phyloP scores from a whole-genome alignment of 2,113 vertebrate genomes.

The Azemiops feae region DNA sequence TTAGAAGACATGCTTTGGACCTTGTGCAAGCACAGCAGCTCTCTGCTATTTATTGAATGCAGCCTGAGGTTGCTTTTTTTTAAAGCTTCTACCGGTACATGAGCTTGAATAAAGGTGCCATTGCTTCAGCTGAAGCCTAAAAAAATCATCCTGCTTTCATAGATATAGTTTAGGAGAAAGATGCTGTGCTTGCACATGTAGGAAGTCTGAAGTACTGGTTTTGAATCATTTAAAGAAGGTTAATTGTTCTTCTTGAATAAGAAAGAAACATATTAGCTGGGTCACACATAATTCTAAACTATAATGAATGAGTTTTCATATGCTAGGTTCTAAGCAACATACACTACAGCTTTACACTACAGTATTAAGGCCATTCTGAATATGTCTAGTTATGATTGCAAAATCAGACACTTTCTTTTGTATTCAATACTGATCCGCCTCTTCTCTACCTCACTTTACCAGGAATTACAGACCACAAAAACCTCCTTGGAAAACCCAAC shows the following conservation, averaged over 20 bases:
- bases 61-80: no score
- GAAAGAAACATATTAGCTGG: not conserved
- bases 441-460: not conserved
- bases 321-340: not conserved
- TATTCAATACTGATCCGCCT: not conserved
- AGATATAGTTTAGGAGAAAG: not conserved
- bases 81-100: no score
- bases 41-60: no score
- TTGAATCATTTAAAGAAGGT: not conserved
- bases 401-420: not conserved
- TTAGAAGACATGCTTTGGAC: not conserved
- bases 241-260: not conserved
- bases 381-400: not conserved
- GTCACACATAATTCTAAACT: not conserved
- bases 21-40: not conserved
- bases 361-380: not conserved
- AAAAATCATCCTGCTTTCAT: not conserved
- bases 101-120: no score
- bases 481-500: not conserved
- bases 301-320: not conserved
- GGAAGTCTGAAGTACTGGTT: not conserved
- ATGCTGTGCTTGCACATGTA: not conserved
- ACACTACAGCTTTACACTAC: not conserved
- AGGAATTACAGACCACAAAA: not conserved
- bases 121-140: not conserved